phyloP scores from a whole-genome alignment of 2,888 invertebrate species.

The Bimastos eiseni region DNA sequence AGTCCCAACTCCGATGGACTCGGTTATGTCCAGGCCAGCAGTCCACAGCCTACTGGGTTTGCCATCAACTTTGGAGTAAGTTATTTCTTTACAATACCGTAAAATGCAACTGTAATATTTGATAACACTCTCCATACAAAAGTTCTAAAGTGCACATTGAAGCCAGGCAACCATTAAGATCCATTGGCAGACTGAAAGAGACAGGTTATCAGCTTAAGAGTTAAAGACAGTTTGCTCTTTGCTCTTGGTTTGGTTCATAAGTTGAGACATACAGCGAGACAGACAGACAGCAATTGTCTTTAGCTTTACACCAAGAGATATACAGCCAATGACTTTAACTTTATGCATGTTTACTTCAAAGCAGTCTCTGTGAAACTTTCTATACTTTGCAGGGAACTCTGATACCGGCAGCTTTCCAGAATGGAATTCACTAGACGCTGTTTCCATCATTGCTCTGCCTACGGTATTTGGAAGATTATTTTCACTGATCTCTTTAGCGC shows the following conservation, averaged over 20 bases:
- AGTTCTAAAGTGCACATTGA: too few species aligned
- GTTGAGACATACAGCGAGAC: neutral
- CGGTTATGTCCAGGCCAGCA: slow-evolving; percentile 92
- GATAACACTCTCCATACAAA: too few species aligned
- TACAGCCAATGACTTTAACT: too few species aligned
- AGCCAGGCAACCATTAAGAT: too few species aligned
- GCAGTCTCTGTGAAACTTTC: neutral
- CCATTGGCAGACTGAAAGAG: too few species aligned
- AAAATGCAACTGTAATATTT: too few species aligned
- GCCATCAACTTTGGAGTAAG: slow-evolving; percentile 62
- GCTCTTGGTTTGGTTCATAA: neutral
- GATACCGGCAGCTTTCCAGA: slow-evolving; percentile 35
- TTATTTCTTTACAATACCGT: too few species aligned
- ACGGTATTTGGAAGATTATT: neutral
- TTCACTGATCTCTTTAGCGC: neutral
- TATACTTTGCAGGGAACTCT: slow-evolving; percentile 29
- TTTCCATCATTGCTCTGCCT: neutral
- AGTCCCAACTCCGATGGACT: slow-evolving; percentile 78
- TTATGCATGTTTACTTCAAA: neutral
- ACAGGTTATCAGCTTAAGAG: too few species aligned
- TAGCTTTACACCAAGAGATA: too few species aligned
- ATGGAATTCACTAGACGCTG: slow-evolving; percentile 31
- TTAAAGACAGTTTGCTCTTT: too few species aligned
- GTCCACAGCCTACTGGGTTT: slow-evolving; percentile 94
- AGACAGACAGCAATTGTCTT: neutral